These are phyloP conservation scores for Eublepharis macularius DNA, from an alignment of 2,113 vertebrate species.

Conservation along the genomic window DNA sequence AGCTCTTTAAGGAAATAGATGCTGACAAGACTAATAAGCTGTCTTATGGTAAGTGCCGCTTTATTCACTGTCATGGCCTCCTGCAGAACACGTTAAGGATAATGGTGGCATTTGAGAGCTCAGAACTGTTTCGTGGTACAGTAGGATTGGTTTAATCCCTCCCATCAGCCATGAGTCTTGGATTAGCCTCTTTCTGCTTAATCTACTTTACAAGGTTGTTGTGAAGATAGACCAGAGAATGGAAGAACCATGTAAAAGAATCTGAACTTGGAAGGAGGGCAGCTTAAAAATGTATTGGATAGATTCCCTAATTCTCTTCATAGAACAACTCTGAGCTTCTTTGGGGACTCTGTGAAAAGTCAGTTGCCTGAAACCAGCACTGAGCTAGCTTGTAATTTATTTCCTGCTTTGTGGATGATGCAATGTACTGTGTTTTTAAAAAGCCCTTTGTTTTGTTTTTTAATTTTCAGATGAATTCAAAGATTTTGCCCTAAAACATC, in stretches of 20 bases:
- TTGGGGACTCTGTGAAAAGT: background rate
- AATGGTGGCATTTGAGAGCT: too few relatives aligned
- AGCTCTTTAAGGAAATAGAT: constrained; percentile 92
- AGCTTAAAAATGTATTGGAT: too few relatives aligned
- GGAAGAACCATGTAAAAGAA: too few relatives aligned
- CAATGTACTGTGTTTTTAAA: rapidly evolving
- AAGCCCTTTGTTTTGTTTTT: background rate
- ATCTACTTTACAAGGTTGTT: too few relatives aligned
- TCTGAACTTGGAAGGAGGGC: too few relatives aligned
- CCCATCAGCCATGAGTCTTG: too few relatives aligned
- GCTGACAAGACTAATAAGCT: constrained; percentile 81
- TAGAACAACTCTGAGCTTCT: background rate
- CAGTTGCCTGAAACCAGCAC: background rate
- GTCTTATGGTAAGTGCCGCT: constrained; percentile 85
- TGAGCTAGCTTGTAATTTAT: background rate
- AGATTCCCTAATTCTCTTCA: too few relatives aligned
- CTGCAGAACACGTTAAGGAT: too few relatives aligned
- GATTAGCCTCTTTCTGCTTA: too few relatives aligned
- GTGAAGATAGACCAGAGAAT: too few relatives aligned
- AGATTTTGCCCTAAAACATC: constrained; percentile 86
- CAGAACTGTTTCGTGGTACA: too few relatives aligned
- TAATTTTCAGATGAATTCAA: constrained; percentile 86
- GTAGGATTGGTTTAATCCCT: too few relatives aligned
- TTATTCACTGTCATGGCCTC: background rate
- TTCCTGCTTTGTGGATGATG: background rate